A percentile compares a stretch with the other conserved stretches of the same genome.
Evolutionary conservation across 2,888 invertebrate species (phyloP).

Genomic region (Hypomecis punctinalis): DNA sequence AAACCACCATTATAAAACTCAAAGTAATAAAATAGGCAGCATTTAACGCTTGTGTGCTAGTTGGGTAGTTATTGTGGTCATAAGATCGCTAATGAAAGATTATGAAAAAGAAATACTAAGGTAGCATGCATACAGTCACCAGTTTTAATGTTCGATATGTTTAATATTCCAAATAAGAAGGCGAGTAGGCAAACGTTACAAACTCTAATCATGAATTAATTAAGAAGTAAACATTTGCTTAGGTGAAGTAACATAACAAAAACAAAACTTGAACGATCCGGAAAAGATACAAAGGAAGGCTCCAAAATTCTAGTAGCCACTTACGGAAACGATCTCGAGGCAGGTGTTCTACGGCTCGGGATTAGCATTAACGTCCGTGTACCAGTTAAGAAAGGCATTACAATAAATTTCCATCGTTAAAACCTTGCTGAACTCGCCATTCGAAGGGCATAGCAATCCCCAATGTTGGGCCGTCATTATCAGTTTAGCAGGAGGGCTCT

Average conservation of each 20-base stretch:
- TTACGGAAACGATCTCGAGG: slow-evolving; percentile 45
- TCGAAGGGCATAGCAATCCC: slow-evolving; percentile 53
- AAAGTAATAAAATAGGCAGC: too few species aligned
- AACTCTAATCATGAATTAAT: too few species aligned
- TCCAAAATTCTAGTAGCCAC: slow-evolving; percentile 44
- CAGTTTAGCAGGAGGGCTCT: slow-evolving; percentile 79
- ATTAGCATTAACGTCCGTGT: slow-evolving; percentile 71
- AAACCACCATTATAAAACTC: too few species aligned
- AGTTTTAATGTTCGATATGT: too few species aligned
- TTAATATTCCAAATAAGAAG: too few species aligned
- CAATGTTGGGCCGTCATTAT: slow-evolving; percentile 72
- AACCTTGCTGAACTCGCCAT: slow-evolving; percentile 62
- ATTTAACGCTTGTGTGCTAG: too few species aligned
- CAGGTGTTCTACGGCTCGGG: slow-evolving; percentile 72
- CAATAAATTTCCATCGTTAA: slow-evolving; percentile 79
- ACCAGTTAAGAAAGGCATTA: slow-evolving; percentile 71
- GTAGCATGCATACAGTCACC: too few species aligned
- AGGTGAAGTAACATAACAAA: background rate
- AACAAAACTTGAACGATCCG: slow-evolving; percentile 10
- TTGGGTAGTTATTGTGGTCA: too few species aligned
- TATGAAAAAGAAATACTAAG: too few species aligned
- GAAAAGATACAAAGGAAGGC: slow-evolving; percentile 26
- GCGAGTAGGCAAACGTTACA: too few species aligned
- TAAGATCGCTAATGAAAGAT: too few species aligned
- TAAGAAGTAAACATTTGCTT: too few species aligned